Percentiles rank a stretch among this genome's conserved stretches.
Evolutionary conservation across 2,797 vertebrate genomes (phyloP).

Genomic region (Poecile montanus): DNA sequence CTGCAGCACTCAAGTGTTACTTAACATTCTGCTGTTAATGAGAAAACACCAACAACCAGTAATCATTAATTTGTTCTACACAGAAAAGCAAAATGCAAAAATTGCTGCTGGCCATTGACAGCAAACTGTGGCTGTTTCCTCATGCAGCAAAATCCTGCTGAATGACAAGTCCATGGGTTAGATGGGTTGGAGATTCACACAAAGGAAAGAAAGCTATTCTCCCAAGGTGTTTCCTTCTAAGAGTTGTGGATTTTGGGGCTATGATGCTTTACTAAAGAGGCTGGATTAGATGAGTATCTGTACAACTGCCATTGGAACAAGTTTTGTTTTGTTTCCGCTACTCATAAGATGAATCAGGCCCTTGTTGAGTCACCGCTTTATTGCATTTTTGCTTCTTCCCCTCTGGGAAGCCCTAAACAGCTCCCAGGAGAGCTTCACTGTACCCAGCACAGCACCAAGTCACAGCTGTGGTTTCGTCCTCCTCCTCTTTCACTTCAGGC

Average conservation of each 20-base stretch:
- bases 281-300: not conserved
- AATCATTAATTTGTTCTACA: not conserved
- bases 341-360: not conserved
- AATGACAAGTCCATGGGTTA: not conserved
- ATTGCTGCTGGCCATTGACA: not conserved
- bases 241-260: not conserved
- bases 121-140: not conserved
- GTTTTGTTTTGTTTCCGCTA: not conserved
- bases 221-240: not conserved
- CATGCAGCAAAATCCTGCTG: not conserved
- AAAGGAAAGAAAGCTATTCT: not conserved
- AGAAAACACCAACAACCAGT: not conserved
- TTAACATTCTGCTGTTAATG: not conserved
- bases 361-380: not conserved
- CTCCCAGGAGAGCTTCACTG: not conserved
- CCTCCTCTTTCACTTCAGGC: not conserved
- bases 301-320: not conserved
- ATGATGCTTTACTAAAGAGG: not conserved
- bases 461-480: not conserved
- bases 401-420: not conserved
- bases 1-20: not conserved
- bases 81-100: not conserved
- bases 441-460: not conserved
- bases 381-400: not conserved
- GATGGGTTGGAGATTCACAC: not conserved